Evolutionary conservation across 1,140 invertebrate genomes (phyloP), one percentile per base, ranked within the genome.

Genomic region (Drosophila guanche): DNA sequence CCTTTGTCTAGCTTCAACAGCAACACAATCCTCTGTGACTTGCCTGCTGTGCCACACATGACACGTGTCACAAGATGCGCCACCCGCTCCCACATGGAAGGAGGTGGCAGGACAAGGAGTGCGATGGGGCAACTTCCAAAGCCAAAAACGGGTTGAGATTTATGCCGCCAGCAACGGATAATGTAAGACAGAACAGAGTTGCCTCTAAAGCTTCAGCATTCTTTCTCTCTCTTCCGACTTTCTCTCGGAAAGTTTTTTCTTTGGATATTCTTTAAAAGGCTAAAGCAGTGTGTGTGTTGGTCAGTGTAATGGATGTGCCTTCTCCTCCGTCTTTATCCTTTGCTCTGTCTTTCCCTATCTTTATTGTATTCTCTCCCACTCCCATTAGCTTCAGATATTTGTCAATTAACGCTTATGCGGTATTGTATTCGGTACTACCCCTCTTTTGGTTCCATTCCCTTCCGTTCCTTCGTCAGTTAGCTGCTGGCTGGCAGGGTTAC

Each of bases 61-160:
- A 85, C 81, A 85, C 63, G 73, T 86, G 81, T 81, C 81, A 85
- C 62, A 60, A 59, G 69, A 53, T 45, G 51, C 65, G 54, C 62
- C 75, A 20, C 58, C 7, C 29, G 7, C 29, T 33, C 3, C 29
- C 29, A 70, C 65, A 58, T 47, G 7, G 25, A 10, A 61, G 22
- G 56, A 33, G 25, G 20, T 56, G 62, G 41, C 42, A 8, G 3
- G 29, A 67, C 68, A 67, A 68, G 65, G 62, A 51, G 57, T 58
- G 53, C 14, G 54, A 23, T 20, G 47, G 25, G 25, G 10, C 16
- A 20, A 20, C 16, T 20, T 20, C 16, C 16, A 20, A 20, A 20
- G 16, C 10, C 10, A 12, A 37, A 37, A 37, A 37, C 33, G 16
- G 5, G 16, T 55, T 55, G 53, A 43, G 58, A 25, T 40, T 20